Conservation (phyloP, 2,797 vertebrate species). For the Molossus alvarezi region DNA sequence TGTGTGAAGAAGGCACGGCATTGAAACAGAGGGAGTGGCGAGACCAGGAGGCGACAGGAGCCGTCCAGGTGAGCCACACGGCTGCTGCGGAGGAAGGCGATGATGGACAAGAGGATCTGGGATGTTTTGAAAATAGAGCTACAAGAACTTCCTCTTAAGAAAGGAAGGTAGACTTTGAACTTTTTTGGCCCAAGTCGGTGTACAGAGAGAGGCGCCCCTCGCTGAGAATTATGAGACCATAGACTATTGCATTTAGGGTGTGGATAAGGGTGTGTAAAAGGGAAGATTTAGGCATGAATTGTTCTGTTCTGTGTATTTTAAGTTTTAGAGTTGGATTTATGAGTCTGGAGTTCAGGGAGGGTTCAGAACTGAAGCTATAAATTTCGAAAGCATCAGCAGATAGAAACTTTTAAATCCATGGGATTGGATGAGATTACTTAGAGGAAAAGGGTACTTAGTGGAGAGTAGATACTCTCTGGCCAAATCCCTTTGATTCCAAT, state of each 20-base stretch:
- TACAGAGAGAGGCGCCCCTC: not conserved
- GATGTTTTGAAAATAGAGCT: not conserved
- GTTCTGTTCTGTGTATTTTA: conserved; percentile 58
- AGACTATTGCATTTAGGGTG: not conserved
- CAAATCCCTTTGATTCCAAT: not conserved
- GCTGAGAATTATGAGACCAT: not conserved
- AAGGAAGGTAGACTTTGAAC: not conserved
- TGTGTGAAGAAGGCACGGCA: not conserved
- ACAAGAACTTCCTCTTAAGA: not conserved
- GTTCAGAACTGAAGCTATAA: conserved; percentile 72
- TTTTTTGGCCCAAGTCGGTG: not conserved
- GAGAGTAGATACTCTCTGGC: not conserved
- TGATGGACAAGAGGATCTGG: not conserved
- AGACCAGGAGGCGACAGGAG: not conserved
- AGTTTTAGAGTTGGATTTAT: conserved; percentile 76
- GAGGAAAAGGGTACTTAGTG: not conserved
- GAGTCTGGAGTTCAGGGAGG: conserved; percentile 73
- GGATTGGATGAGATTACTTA: conserved; percentile 60
- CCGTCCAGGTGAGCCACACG: not conserved
- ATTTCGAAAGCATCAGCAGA: conserved; percentile 75
- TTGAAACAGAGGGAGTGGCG: not conserved
- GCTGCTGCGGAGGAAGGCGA: not conserved
- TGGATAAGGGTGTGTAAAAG: not conserved
- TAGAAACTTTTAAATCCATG: conserved; percentile 61
- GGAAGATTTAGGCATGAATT: conserved; percentile 74